Evolutionary conservation across 2,797 vertebrate species (phyloP), one percentile per base, ranked within the genome.

Genomic region (Molossus molossus): DNA sequence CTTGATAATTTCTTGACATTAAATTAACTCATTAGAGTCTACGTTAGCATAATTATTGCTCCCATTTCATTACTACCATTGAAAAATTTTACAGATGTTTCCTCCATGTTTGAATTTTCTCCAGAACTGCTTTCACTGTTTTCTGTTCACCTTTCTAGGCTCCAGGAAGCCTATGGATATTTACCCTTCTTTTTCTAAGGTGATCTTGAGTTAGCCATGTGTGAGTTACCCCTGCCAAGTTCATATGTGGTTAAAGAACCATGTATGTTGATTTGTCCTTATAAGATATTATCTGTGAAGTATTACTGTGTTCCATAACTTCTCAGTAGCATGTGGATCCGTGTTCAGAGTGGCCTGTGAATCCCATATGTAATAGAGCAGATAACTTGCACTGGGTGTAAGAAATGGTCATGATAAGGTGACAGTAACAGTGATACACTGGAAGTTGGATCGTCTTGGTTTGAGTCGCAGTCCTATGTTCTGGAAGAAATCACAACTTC

Each of bases 81-180:
- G 86, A 83, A 70, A 53, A 69, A 84, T 9, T 55, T 8, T 76
- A 57, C 14, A 84, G 27, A 5, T 69, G 5, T 65, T 88, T 91
- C 45, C 5, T 29, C 7, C 9, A 62, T 11, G 6, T 80, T 83
- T 64, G 3, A 72, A 70, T 60, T 37, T 89, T 79, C 21, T 86
- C 23, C 72, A 83, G 62, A 87, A 40, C 75, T 64, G 3, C 70
- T 72, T 91, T 84, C 13, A 29, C 25, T 87, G 17, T 94, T 79
- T 14, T 57, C 33, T 64, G 1, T 69, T 85, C 9, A 23, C 3
- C 14, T 8, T 23, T 80, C 50, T 45, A 9, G 25, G 37, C 33
- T 87, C n/a, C 3, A 76, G 45, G 15, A 64, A 75, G 9, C 9
- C n/a, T 72, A 29, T 70, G 69, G 17, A n/a, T 70, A 70, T 80